phyloP scores from a whole-genome alignment of 2,113 vertebrate genomes.

The Hemiscyllium ocellatum region DNA sequence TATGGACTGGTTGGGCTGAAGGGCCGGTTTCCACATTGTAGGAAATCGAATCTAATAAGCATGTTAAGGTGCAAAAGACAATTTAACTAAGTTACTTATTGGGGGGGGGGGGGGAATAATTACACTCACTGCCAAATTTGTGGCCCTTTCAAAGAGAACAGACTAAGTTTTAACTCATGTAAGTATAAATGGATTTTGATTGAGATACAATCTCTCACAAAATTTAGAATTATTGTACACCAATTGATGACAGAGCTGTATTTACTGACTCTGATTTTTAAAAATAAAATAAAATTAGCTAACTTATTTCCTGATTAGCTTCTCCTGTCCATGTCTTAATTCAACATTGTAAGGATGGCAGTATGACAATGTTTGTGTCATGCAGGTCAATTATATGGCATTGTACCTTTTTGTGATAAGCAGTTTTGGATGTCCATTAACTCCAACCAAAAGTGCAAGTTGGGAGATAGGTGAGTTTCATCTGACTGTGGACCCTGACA shows the following conservation, averaged over 20 bases:
- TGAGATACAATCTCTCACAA: background rate
- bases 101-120: no score
- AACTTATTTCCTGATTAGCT: background rate
- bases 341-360: background rate
- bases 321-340: background rate
- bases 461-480: background rate
- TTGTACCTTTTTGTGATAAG: background rate
- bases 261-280: background rate
- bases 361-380: background rate
- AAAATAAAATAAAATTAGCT: conserved; percentile 4
- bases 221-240: conserved; percentile 9
- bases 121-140: background rate
- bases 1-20: no score
- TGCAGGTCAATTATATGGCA: background rate
- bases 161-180: background rate
- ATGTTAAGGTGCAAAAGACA: background rate
- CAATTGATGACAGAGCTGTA: background rate
- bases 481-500: background rate
- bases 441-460: background rate
- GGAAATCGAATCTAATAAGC: background rate
- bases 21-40: no score
- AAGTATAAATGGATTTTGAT: background rate
- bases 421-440: background rate
- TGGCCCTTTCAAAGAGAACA: background rate
- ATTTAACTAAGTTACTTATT: background rate